These are phyloP conservation scores for Pogonomyrmex californicus DNA, from an alignment of 1,140 invertebrate species.

Conservation along the genomic window DNA sequence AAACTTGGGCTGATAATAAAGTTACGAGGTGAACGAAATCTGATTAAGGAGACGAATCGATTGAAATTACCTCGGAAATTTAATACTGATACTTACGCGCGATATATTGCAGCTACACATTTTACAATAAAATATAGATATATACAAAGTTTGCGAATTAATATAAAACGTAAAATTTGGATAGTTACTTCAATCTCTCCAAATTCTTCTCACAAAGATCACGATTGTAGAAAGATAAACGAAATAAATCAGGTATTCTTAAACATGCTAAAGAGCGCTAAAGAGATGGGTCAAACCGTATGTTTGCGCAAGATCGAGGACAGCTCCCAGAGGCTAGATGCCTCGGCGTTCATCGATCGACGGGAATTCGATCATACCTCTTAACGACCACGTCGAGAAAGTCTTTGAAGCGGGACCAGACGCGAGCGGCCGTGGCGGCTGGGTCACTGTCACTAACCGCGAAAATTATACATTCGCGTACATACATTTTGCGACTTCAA, in stretches of 20 bases:
- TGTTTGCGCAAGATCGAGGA: constrained; percentile 44
- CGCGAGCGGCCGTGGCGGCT: constrained; percentile 12
- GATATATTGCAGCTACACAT: neutral
- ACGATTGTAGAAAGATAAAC: neutral
- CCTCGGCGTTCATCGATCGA: constrained; percentile 43
- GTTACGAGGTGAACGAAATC: neutral
- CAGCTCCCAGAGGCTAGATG: constrained; percentile 41
- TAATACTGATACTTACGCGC: neutral
- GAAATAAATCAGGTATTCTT: neutral
- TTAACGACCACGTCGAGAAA: constrained; percentile 55
- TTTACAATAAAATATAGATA: neutral
- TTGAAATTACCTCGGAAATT: neutral
- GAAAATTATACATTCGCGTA: constrained; percentile 58
- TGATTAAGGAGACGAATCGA: constrained; percentile 1
- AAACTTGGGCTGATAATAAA: constrained; percentile 45
- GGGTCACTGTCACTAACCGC: constrained; percentile 55
- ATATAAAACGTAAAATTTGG: neutral
- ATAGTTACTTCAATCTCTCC: neutral
- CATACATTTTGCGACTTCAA: constrained; percentile 22
- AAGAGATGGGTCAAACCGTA: neutral
- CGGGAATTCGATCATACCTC: constrained; percentile 51
- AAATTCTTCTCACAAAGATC: neutral
- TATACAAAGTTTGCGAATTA: neutral
- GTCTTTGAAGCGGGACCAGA: constrained; percentile 39
- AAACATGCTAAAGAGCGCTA: neutral